Percentiles rank a stretch among this genome's conserved stretches.
phyloP scores from a whole-genome alignment of 2,888 invertebrate genomes.

The Perithous albicinctus region DNA sequence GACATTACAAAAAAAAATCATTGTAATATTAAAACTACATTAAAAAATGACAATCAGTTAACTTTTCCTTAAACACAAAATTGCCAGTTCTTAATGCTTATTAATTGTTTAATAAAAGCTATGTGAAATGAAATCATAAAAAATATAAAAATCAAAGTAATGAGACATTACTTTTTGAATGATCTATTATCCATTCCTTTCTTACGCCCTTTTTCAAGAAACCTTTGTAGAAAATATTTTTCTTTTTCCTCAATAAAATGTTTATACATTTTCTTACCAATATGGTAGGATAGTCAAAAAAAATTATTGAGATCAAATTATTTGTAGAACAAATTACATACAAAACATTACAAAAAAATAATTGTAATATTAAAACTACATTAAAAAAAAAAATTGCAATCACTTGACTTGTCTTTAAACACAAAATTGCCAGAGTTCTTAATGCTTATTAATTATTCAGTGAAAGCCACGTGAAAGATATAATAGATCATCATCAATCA shows the following conservation, averaged over 20 bases:
- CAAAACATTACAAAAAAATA: not conserved
- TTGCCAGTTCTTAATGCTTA: not conserved
- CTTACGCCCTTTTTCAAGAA: no score
- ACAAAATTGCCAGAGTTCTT: not conserved
- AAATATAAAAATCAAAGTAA: no score
- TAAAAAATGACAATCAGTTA: not conserved
- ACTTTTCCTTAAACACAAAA: not conserved
- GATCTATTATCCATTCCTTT: no score
- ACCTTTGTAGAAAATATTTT: no score
- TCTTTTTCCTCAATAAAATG: no score
- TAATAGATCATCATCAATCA: constrained; percentile 44
- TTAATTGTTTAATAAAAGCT: constrained; percentile 28
- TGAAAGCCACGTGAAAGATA: not conserved
- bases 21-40: no score
- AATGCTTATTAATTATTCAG: constrained; percentile 28
- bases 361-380: no score
- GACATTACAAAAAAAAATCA: not conserved
- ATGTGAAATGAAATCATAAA: no score
- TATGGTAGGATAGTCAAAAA: no score
- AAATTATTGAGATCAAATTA: no score
- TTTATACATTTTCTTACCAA: no score
- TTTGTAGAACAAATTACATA: not conserved
- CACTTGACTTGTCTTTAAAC: not conserved
- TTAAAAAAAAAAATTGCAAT: not conserved
- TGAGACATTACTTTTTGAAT: no score